Evolutionary conservation across 2,888 invertebrate species (phyloP), one percentile per base, ranked within the genome.

Genomic region (Eremobia ochroleuca): DNA sequence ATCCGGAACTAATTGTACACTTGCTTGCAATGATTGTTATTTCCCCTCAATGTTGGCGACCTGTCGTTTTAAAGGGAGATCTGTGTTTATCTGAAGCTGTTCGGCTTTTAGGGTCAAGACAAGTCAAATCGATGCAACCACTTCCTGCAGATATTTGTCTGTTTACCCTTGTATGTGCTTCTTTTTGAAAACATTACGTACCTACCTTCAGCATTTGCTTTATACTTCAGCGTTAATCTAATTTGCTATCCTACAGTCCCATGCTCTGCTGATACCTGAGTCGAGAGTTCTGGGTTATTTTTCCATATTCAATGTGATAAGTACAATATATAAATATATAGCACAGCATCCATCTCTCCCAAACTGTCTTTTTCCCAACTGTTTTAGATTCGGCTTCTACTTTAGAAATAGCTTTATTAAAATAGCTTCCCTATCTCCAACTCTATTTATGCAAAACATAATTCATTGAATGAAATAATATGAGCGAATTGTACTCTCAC

Each of bases 381-480:
- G 11, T n/a, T 52, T 52, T 52, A 25, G 52, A 55, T n/a, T n/a
- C 52, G 11, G 11, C 11, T 55, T 11, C 43, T 13, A 55, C n/a
- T 59, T 62, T 70, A 71, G 34, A 68, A 64, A 72, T 46, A 15
- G 5, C 5, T 13, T 6, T 62, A 68, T 65, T 68, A 49, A 64
- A 76, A 83, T 65, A 65, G 64, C 66, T 8, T 46, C 9, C 40
- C 28, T 77, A 83, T 83, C 73, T 43, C 6, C 52, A 69, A 65
- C 18, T 72, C 68, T 72, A 84, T 75, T 81, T 68, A 76, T 76
- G 73, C 31, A 25, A 31, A 70, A 55, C 64, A 76, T 81, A 66
- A 78, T 73, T 75, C 37, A 84, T 78, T 83, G 69, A 85, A 80
- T 75, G 18, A 83, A 71, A 58, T 69, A 75, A 58, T 80, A 73